Conservation (phyloP, 1,140 invertebrate genomes). For the Drosophila takahashii region DNA sequence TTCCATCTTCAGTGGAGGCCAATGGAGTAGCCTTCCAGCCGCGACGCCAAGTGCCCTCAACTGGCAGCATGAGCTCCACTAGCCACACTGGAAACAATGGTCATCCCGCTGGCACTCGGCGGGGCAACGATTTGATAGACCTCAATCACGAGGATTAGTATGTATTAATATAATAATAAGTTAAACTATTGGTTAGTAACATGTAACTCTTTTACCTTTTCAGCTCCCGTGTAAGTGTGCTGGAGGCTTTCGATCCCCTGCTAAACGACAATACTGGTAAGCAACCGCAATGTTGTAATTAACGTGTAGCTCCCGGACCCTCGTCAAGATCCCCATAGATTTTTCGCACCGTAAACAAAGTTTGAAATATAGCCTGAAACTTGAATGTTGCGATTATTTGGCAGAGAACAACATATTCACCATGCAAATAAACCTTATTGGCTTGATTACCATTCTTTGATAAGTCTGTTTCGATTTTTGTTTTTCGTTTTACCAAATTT, state of each 20-base stretch:
- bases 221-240: constrained; percentile 89
- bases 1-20: constrained; percentile 1
- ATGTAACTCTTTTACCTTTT: constrained; percentile 25
- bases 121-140: constrained; percentile 85
- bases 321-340: constrained; percentile 6
- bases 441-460: neutral
- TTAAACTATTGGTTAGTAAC: neutral
- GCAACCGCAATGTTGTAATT: constrained; percentile 35
- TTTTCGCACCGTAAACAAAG: neutral
- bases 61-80: constrained; percentile 1
- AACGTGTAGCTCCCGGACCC: constrained; percentile 12
- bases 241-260: constrained; percentile 94
- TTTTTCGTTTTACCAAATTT: no score
- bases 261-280: constrained; percentile 85
- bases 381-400: neutral
- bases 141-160: constrained; percentile 80
- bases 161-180: no score
- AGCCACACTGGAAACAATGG: constrained; percentile 32
- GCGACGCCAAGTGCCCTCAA: constrained; percentile 25
- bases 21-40: constrained; percentile 30
- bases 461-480: neutral
- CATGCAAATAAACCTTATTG: constrained; percentile 10
- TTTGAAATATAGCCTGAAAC: constrained; percentile 7
- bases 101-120: constrained; percentile 27
- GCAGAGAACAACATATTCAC: neutral